These are phyloP conservation scores for Sclerodermus sp. DNA, from an alignment of 2,888 invertebrate genomes.

Conservation along the genomic window DNA sequence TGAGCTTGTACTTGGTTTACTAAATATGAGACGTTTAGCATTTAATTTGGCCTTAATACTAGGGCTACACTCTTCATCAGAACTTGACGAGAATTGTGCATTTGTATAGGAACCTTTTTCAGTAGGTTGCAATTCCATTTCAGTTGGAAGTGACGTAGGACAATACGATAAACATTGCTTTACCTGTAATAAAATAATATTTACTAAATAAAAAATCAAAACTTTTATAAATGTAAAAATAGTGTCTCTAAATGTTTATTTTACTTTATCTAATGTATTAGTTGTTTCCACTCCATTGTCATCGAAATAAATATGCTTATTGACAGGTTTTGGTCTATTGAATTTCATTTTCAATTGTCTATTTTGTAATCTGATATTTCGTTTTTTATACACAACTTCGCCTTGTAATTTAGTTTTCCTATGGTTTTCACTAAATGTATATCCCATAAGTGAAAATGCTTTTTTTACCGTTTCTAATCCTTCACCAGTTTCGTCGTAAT, in stretches of 20 bases:
- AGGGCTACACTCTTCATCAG: constrained; percentile 49
- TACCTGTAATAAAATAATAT: constrained; percentile 25
- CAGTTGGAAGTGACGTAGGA: constrained; percentile 31
- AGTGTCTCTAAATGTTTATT: background rate
- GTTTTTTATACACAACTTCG: constrained; percentile 68
- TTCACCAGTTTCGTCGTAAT: constrained; percentile 59
- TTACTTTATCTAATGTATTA: constrained; percentile 53
- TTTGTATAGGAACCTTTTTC: constrained; percentile 48
- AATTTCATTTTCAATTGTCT: constrained; percentile 60
- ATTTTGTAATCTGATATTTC: constrained; percentile 64
- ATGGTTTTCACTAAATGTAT: constrained; percentile 43
- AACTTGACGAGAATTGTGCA: constrained; percentile 49
- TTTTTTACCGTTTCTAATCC: constrained; percentile 63
- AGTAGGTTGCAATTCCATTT: constrained; percentile 35
- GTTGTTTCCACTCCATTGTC: constrained; percentile 66
- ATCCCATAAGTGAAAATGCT: constrained; percentile 69
- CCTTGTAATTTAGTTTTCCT: constrained; percentile 57
- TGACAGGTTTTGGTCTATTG: constrained; percentile 57
- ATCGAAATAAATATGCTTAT: constrained; percentile 68
- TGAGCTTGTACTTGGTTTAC: constrained; percentile 40
- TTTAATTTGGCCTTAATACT: constrained; percentile 40
- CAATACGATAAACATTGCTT: constrained; percentile 43
- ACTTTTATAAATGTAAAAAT: background rate
- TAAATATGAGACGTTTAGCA: constrained; percentile 40
- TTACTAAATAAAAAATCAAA: background rate